A percentile compares a stretch with the other conserved stretches of the same genome.
Evolutionary conservation across 2,113 vertebrate species (phyloP).

Genomic region (Gopherus flavomarginatus): DNA sequence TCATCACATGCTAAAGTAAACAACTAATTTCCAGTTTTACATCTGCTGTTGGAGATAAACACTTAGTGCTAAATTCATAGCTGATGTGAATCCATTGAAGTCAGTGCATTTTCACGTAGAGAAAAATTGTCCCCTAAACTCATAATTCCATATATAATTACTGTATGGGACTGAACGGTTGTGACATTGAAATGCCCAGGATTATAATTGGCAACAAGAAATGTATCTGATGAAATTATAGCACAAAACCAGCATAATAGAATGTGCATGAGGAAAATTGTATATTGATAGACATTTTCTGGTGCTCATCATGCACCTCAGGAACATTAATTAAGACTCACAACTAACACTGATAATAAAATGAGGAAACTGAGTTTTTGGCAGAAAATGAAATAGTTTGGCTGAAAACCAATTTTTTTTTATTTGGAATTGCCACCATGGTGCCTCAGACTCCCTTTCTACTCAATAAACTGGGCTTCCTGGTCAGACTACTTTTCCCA

Average conservation of each 20-base stretch:
- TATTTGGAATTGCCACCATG: not conserved
- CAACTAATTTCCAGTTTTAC: not conserved
- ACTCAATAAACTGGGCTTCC: not conserved
- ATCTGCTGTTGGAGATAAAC: not conserved
- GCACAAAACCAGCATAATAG: slow-evolving; percentile 4
- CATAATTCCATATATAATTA: not conserved
- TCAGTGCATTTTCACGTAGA: not conserved
- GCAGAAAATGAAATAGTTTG: not conserved
- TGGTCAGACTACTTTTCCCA: not conserved
- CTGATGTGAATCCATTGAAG: not conserved
- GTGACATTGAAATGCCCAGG: not conserved
- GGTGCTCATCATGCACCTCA: rapidly evolving
- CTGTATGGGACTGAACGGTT: not conserved
- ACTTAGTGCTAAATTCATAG: not conserved
- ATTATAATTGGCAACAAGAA: not conserved
- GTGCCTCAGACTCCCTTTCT: not conserved
- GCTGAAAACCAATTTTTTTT: not conserved
- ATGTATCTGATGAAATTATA: not conserved
- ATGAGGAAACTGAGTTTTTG: not conserved
- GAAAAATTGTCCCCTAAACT: not conserved
- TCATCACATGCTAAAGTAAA: not conserved
- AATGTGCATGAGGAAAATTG: not conserved
- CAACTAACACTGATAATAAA: slow-evolving; percentile 3
- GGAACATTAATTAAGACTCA: not conserved
- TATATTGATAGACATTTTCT: not conserved